Conservation (phyloP, 2,888 invertebrate species). For the Campoletis raptor region DNA sequence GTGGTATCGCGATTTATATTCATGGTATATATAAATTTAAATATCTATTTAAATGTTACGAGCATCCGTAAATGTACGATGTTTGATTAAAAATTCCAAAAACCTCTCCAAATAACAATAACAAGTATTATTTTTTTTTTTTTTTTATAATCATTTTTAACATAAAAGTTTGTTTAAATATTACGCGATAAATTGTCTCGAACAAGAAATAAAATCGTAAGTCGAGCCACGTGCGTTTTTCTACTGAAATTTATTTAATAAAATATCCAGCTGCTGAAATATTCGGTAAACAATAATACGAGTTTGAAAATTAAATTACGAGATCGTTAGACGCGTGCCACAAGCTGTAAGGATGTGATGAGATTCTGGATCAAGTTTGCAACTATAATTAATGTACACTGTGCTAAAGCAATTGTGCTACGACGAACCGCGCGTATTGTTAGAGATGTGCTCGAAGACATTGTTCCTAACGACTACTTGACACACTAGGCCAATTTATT, state of each 20-base stretch:
- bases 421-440: not conserved
- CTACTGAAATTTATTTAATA: too few species aligned
- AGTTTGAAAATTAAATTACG: not conserved
- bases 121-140: not conserved
- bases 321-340: not conserved
- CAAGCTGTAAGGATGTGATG: not conserved
- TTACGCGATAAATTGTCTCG: not conserved
- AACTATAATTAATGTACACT: not conserved
- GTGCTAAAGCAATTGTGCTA: not conserved
- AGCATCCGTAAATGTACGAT: not conserved
- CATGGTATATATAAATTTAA: not conserved
- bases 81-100: not conserved
- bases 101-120: not conserved
- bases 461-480: not conserved
- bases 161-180: not conserved
- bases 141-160: not conserved
- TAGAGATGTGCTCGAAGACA: not conserved
- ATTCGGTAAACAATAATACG: not conserved
- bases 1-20: constrained; percentile 10
- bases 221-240: too few species aligned
- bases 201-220: too few species aligned
- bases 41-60: not conserved
- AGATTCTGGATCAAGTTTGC: not conserved
- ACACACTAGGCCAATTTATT: not conserved
- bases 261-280: too few species aligned